Evolutionary conservation across 2,113 vertebrate species (phyloP), one percentile per base, ranked within the genome.

Genomic region (Aythya baeri): DNA sequence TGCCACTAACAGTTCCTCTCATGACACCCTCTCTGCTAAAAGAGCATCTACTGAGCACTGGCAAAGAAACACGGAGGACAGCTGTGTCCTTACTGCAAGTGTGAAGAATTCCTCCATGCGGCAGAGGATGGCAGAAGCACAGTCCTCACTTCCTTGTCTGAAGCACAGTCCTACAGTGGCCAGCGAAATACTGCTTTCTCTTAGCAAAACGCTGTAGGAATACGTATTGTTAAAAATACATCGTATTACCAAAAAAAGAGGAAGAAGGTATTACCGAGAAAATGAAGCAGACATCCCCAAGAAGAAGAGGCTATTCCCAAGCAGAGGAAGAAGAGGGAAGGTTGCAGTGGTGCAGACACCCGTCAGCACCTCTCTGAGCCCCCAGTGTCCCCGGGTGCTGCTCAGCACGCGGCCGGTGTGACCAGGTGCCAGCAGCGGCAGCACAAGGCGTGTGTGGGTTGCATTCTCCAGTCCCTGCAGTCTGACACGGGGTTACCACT

Each of bases 321-420:
- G 1, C 16, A 31, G 41, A 82, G 34, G 31, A 66, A 2, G 6
- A n/a, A 78, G 32, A 52, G 0, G 4, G 62, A 36, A 70, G 75
- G 44, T 0, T 31, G 52, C 23, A 25, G 20, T 70, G 32, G 2
- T 21, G 1, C 0, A 9, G 54, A 6, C 2, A 17, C 2, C 13
- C 57, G 70, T 2, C 58, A 34, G 0, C 1, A 34, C 8, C n/a
- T n/a, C 57, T 22, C 29, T 1, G 18, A 1, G 46, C 26, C 26
- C 27, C 23, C 15, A 8, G 70, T 13, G 36, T 31, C 50, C 8
- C 15, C 10, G 49, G 16, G 14, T 26, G 11, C n/a, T 26, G 18
- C 14, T 13, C 11, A 7, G 10, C 36, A 34, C 38, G 8, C 29
- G 20, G 27, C 27, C 6, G 26, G 20, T 20, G 18, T 13, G 13